Conservation (phyloP, 1,140 invertebrate species). For the Formica selysi region DNA sequence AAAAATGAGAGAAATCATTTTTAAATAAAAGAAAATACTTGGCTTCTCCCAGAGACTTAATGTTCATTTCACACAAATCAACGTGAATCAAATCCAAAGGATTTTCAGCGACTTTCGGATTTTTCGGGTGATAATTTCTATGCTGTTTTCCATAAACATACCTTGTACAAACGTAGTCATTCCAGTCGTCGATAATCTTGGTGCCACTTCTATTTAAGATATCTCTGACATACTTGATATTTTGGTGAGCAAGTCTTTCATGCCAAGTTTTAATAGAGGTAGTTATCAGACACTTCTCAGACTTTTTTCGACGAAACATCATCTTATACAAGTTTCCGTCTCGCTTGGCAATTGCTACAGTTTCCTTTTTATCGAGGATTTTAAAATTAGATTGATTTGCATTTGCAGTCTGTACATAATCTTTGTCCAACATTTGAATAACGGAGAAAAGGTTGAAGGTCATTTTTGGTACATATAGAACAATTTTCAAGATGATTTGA, state of each 20-base stretch:
- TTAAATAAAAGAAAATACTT: constrained; percentile 83
- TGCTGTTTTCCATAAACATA: constrained; percentile 76
- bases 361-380: constrained; percentile 45
- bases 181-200: constrained; percentile 66
- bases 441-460: constrained; percentile 75
- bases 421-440: constrained; percentile 67
- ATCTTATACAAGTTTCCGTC: constrained; percentile 71
- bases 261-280: constrained; percentile 72
- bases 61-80: constrained; percentile 85
- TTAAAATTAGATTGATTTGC: constrained; percentile 53
- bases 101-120: constrained; percentile 55
- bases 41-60: constrained; percentile 77
- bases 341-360: constrained; percentile 51
- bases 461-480: constrained; percentile 71
- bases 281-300: constrained; percentile 58
- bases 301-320: constrained; percentile 67
- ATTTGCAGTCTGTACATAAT: constrained; percentile 61
- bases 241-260: constrained; percentile 76
- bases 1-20: constrained; percentile 83
- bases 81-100: constrained; percentile 82
- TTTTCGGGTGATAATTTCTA: constrained; percentile 19
- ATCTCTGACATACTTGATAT: constrained; percentile 60
- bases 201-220: constrained; percentile 62
- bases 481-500: constrained; percentile 65
- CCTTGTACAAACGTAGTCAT: constrained; percentile 64